A percentile compares a stretch with the other conserved stretches of the same genome.
phyloP scores from a whole-genome alignment of 2,888 invertebrate species.

The Plagiodera versicolora region DNA sequence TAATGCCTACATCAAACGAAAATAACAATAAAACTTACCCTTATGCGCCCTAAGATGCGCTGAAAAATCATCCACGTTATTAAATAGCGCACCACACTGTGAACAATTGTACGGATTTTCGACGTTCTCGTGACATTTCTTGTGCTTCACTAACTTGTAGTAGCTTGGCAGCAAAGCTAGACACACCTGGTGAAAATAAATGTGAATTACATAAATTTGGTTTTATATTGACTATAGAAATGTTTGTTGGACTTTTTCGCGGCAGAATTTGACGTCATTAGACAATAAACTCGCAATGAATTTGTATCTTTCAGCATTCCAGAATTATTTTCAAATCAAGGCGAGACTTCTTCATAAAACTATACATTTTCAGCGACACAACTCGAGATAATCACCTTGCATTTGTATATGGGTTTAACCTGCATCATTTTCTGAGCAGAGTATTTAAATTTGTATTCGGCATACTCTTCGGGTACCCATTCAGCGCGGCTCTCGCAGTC shows the following conservation, averaged over 20 bases:
- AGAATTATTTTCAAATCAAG: too few species aligned
- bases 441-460: constrained; percentile 40
- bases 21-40: constrained; percentile 32
- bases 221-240: too few species aligned
- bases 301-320: too few species aligned
- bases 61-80: constrained; percentile 43
- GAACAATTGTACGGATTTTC: constrained; percentile 46
- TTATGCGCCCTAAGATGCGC: constrained; percentile 49
- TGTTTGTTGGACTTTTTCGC: too few species aligned
- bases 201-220: too few species aligned
- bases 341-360: too few species aligned
- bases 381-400: constrained; percentile 34
- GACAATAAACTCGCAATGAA: too few species aligned
- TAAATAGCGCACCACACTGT: constrained; percentile 40
- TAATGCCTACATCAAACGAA: too few species aligned
- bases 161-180: constrained; percentile 43
- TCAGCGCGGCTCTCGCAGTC: constrained; percentile 36
- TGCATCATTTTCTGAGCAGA: constrained; percentile 33
- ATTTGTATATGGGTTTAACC: constrained; percentile 37
- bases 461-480: constrained; percentile 43
- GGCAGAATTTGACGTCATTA: too few species aligned
- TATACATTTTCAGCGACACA: too few species aligned
- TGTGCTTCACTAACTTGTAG: constrained; percentile 43
- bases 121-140: constrained; percentile 37
- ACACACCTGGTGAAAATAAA: constrained; percentile 42